Conservation (phyloP, 2,113 vertebrate species). For the Entomyzon cyanotis region DNA sequence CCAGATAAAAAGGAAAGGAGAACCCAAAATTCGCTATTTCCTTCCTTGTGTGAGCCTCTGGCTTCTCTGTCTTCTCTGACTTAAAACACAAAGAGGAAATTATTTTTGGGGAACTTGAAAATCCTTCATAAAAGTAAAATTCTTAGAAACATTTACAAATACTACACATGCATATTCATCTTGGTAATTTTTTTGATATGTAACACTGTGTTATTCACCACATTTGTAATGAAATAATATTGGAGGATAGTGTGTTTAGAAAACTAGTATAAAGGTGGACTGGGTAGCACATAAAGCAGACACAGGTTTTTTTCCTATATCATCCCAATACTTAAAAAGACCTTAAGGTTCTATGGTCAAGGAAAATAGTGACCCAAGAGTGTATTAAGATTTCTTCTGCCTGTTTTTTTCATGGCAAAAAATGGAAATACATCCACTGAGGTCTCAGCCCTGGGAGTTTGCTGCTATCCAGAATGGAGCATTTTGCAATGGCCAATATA, state of each 20-base stretch:
- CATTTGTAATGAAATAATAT: not conserved
- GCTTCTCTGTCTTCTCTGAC: not conserved
- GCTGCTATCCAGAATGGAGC: not conserved
- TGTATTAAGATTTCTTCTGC: not conserved
- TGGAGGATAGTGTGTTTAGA: not conserved
- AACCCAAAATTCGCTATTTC: not conserved
- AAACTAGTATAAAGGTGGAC: not conserved
- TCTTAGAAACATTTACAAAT: not conserved
- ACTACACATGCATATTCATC: not conserved
- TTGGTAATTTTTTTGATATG: not conserved
- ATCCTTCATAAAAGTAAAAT: not conserved
- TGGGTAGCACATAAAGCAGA: not conserved
- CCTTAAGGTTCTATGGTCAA: not conserved
- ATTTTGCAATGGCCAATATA: not conserved
- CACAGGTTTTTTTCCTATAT: not conserved
- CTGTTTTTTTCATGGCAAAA: not conserved
- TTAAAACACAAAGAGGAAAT: not conserved
- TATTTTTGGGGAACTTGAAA: not conserved
- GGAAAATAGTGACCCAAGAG: not conserved
- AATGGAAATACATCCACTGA: not conserved
- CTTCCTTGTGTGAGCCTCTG: not conserved
- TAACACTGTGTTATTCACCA: not conserved
- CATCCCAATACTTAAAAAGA: not conserved
- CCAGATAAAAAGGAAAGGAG: not conserved
- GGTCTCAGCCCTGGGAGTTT: not conserved